phyloP scores from a whole-genome alignment of 2,113 vertebrate species.

The Sapayoa aenigma region DNA sequence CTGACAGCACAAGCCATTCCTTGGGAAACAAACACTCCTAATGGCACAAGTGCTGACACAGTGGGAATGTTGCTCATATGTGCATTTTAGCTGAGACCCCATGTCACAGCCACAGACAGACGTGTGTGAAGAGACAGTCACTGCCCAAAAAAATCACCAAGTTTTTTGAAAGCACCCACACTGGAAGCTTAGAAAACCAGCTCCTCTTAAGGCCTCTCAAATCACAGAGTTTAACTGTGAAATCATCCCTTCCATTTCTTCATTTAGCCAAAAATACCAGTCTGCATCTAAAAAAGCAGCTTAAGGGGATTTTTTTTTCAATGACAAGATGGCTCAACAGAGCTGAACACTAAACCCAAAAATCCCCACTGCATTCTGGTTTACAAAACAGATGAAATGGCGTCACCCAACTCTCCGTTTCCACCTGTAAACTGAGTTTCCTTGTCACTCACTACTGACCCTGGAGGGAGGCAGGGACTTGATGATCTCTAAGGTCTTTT shows the following conservation, averaged over 20 bases:
- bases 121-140: neutral
- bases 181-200: neutral
- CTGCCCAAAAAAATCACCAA: neutral
- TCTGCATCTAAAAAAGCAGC: neutral
- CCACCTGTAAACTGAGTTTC: neutral
- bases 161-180: neutral
- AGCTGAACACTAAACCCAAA: neutral
- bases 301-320: neutral
- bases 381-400: neutral
- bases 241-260: neutral
- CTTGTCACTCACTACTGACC: neutral
- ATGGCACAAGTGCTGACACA: neutral
- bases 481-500: no score
- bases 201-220: neutral
- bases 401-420: neutral
- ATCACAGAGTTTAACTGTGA: neutral
- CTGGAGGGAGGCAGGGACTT: neutral
- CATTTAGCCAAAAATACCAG: neutral
- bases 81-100: neutral
- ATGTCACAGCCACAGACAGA: neutral
- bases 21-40: neutral
- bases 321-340: neutral
- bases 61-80: neutral
- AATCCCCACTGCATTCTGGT: neutral
- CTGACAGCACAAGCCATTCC: neutral